Conservation (phyloP, 2,113 vertebrate genomes). For the Macquaria australasica region DNA sequence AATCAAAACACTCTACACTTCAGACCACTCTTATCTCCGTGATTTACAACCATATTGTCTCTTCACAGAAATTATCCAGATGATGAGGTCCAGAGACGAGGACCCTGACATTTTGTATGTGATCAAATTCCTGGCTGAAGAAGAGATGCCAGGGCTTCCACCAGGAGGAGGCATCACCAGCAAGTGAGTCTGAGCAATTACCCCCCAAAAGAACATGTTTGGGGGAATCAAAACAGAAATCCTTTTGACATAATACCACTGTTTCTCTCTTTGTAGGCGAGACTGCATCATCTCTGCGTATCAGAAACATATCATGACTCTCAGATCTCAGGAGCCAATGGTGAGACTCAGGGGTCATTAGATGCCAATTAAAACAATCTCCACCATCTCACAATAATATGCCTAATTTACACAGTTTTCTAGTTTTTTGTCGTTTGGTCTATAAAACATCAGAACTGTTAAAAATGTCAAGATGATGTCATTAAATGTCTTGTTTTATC, state of each 20-base stretch:
- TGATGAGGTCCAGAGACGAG: constrained; percentile 78
- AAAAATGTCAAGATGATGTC: background rate
- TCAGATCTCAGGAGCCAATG: constrained; percentile 73
- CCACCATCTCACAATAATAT: background rate
- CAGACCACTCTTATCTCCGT: too few relatives aligned
- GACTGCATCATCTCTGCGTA: constrained; percentile 84
- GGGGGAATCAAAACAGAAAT: background rate
- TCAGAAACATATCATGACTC: constrained; percentile 77
- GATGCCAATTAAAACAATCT: background rate
- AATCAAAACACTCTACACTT: background rate
- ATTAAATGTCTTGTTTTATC: background rate
- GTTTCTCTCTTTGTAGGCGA: constrained; percentile 68
- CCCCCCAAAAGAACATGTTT: background rate
- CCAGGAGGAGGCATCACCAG: constrained; percentile 87
- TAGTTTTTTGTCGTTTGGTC: background rate
- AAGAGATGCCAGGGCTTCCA: constrained; percentile 84
- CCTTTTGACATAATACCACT: background rate
- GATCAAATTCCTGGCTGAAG: constrained; percentile 84
- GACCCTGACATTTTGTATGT: constrained; percentile 82
- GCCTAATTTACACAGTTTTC: background rate
- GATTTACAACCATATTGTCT: background rate
- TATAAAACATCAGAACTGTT: background rate
- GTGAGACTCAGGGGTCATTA: constrained; percentile 55
- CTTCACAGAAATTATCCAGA: constrained; percentile 82
- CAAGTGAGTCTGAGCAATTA: constrained; percentile 82